Evolutionary conservation across 2,888 invertebrate genomes (phyloP).

Genomic region (Nowickia ferox): DNA sequence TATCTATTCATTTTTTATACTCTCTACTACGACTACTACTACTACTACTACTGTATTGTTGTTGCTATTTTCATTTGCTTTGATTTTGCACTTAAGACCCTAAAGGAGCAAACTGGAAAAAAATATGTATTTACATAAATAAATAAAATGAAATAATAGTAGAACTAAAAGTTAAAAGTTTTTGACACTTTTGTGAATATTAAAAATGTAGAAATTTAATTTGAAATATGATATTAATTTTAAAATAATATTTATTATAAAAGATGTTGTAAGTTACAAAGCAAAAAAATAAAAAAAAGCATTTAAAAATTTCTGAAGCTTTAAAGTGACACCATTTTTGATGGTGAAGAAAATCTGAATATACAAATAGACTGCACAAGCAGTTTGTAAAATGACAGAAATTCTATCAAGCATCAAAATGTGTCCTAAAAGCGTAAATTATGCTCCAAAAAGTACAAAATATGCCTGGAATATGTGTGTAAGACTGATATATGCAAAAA

Average conservation of each 20-base stretch:
- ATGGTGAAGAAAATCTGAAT: too few species aligned
- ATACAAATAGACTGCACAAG: too few species aligned
- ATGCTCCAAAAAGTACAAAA: too few species aligned
- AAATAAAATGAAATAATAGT: constrained; percentile 25
- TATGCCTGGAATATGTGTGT: too few species aligned
- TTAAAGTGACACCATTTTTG: background rate
- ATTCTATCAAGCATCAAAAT: too few species aligned
- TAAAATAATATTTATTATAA: background rate
- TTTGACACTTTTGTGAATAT: constrained; percentile 56
- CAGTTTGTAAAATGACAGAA: too few species aligned
- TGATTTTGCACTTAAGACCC: constrained; percentile 54
- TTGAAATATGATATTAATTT: constrained; percentile 31
- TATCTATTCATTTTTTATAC: background rate
- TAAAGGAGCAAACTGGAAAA: constrained; percentile 27
- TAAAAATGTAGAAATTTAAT: constrained; percentile 31
- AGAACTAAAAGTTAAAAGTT: constrained; percentile 57
- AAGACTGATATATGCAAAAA: too few species aligned
- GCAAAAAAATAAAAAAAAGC: background rate
- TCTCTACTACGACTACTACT: too few species aligned
- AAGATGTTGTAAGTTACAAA: background rate
- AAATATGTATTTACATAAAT: constrained; percentile 11
- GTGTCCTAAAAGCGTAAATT: too few species aligned
- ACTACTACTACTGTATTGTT: background rate
- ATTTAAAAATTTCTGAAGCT: background rate
- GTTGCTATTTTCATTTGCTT: constrained; percentile 23